A percentile compares a stretch with the other conserved stretches of the same genome.
Evolutionary conservation across 2,888 invertebrate genomes (phyloP).

Genomic region (Eucera pruinosa): DNA sequence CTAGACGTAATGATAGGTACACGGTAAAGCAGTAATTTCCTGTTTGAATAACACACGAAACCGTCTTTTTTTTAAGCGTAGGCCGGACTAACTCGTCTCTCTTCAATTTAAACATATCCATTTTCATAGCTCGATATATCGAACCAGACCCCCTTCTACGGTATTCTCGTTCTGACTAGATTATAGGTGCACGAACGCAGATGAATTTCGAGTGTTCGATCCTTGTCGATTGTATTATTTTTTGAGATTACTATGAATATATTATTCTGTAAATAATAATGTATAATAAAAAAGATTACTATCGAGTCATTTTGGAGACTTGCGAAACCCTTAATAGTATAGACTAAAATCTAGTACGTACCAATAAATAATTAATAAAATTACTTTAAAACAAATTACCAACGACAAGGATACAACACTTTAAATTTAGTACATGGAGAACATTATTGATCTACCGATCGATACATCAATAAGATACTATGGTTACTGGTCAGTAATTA

Average conservation of each 20-base stretch:
- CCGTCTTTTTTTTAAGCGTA: constrained; percentile 77
- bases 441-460: constrained; percentile 37
- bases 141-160: constrained; percentile 37
- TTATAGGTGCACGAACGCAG: constrained; percentile 51
- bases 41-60: constrained; percentile 60
- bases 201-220: constrained; percentile 42
- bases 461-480: constrained; percentile 48
- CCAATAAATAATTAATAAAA: background rate
- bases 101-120: constrained; percentile 44
- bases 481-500: constrained; percentile 58
- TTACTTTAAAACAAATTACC: background rate
- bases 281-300: background rate
- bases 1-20: constrained; percentile 60
- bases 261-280: background rate
- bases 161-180: constrained; percentile 58
- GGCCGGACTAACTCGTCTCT: constrained; percentile 81
- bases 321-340: background rate
- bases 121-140: constrained; percentile 28
- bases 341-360: background rate
- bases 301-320: background rate
- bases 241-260: background rate
- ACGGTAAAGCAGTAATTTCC: constrained; percentile 56
- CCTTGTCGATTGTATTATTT: constrained; percentile 15
- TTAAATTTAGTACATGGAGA: constrained; percentile 52
- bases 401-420: constrained; percentile 27